Base-by-base conservation (phyloP, 1,140 invertebrate genomes). In the Spodoptera litura region DNA sequence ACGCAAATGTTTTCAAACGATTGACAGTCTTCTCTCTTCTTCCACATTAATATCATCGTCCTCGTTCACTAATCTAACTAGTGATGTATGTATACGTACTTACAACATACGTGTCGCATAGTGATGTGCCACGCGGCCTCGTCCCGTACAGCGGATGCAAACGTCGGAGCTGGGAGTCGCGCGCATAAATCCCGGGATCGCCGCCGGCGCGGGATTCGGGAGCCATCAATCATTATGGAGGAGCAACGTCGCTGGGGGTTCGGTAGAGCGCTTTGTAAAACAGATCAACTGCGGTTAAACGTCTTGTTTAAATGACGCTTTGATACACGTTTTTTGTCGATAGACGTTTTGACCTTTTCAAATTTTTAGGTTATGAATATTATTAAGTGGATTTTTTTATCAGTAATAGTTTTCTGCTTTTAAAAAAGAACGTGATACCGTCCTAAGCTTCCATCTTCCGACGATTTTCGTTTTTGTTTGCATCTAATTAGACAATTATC, bases 161-260 rank as follows among this genome's bases (percentile, higher is more conserved):
- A 80, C 82, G 85, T 83, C 88, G 78, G 80, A 75, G 82, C 72
- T 71, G 83, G 83, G 85, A 88, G 87, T 84, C 83, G 78, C 86
- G 87, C 83, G 88, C 86, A 93, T 93, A 94, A 92, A 94, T 94
- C 89, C 86, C 81, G 81, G 82, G 87, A 84, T 88, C 80, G 91
- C 92, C 89, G 92, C 85, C 87, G 88, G 91, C 87, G 83, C 85
- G 78, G 83, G 88, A 89, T 93, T 92, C 83, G 91, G 89, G 88
- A 89, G 80, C 89, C 84, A 94, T 94, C 91, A 89, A 92, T 94
- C 91, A 94, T 91, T 87, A 71, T 75, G 83, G 85, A 83, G 86
- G 52, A 87, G 83, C 85, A 73, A 88, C 87, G 85, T 88, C 88
- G 87, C 87, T 87, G 88, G 88, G 86, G 86, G 87, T 88, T 87